Conservation (phyloP, 2,888 invertebrate genomes). For the Troilus luridus region DNA sequence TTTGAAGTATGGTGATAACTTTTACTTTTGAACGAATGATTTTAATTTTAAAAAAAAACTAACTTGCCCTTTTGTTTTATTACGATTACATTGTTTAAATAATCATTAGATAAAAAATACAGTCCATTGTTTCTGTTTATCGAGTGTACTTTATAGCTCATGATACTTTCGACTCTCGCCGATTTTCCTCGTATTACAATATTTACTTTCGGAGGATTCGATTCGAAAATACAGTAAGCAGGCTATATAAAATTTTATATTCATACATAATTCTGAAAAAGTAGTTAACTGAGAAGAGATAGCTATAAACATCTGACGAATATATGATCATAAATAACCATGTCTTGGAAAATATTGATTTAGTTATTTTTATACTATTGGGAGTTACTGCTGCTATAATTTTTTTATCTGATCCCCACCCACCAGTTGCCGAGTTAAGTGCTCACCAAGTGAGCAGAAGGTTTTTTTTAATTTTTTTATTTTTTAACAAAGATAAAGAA, state of each 20-base stretch:
- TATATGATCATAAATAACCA: neutral
- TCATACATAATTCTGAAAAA: neutral
- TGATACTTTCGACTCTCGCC: neutral
- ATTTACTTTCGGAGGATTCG: neutral
- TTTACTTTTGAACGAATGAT: too few species aligned
- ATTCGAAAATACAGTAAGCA: neutral
- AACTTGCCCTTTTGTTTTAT: too few species aligned
- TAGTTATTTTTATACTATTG: neutral
- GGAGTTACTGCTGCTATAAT: neutral
- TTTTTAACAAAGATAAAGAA: neutral
- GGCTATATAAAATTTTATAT: neutral
- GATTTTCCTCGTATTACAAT: neutral
- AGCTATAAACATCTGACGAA: neutral
- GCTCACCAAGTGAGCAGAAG: neutral
- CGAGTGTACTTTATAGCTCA: too few species aligned
- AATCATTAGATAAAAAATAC: too few species aligned
- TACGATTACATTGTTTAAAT: too few species aligned
- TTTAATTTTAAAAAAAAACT: too few species aligned
- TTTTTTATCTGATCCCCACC: neutral
- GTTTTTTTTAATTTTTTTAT: neutral
- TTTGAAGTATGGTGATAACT: too few species aligned
- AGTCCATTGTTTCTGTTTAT: too few species aligned
- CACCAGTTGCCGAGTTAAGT: neutral
- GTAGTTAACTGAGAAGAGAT: neutral
- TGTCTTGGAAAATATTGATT: neutral